phyloP scores from a whole-genome alignment of 2,113 vertebrate species.

The Marmota flaviventris region DNA sequence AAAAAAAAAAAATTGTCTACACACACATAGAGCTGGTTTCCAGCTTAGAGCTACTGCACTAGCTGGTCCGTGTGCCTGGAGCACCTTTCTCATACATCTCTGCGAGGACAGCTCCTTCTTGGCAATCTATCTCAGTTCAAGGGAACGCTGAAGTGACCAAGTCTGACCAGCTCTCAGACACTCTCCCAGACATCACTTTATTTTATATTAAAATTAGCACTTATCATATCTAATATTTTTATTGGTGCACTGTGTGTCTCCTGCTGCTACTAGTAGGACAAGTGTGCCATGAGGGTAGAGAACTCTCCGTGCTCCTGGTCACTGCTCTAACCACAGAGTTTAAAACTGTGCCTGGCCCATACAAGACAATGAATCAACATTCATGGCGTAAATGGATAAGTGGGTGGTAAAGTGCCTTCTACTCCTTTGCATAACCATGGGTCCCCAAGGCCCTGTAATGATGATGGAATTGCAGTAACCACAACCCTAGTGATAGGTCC shows the following conservation, averaged over 20 bases:
- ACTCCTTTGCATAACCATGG: neutral
- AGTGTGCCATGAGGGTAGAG: neutral
- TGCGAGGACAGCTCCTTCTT: accelerated
- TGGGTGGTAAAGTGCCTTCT: neutral
- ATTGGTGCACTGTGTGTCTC: neutral
- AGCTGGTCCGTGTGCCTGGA: neutral
- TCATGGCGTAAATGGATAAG: neutral
- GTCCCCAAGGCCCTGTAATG: neutral
- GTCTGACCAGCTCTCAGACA: neutral
- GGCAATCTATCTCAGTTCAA: neutral
- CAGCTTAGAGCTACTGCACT: neutral
- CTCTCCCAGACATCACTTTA: neutral
- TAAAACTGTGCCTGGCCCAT: neutral
- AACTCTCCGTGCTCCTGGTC: neutral
- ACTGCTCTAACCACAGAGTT: neutral
- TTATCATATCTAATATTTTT: neutral
- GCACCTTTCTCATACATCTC: too few relatives aligned
- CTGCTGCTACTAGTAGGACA: neutral
- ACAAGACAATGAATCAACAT: neutral
- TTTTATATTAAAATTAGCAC: neutral
- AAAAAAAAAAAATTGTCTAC: neutral
- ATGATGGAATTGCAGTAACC: neutral
- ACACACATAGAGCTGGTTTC: accelerated
- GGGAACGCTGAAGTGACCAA: too few relatives aligned
- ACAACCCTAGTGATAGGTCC: neutral